These are phyloP conservation scores for Cinara cedri DNA, from an alignment of 2,888 invertebrate genomes.

Conservation along the genomic window DNA sequence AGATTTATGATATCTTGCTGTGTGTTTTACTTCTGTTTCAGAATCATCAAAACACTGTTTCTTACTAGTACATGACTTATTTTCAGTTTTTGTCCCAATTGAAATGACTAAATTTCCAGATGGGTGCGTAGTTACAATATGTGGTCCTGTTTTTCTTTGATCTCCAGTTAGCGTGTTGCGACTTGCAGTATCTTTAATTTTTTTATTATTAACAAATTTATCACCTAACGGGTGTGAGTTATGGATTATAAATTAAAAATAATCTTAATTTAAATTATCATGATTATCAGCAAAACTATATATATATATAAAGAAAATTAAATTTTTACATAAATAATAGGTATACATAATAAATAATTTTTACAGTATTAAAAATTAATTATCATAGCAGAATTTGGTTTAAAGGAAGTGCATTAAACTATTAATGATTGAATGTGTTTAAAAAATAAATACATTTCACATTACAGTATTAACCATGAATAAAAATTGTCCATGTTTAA, in stretches of 20 bases:
- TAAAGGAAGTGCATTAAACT: too few species aligned
- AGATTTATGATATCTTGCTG: slow-evolving; percentile 38
- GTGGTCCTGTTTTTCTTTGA: slow-evolving; percentile 13
- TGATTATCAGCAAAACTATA: too few species aligned
- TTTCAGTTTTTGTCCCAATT: slow-evolving; percentile 48
- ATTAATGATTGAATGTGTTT: too few species aligned
- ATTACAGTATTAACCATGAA: too few species aligned
- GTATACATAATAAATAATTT: too few species aligned
- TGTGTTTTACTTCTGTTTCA: slow-evolving; percentile 32
- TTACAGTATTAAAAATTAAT: too few species aligned
- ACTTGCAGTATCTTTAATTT: slow-evolving; percentile 18
- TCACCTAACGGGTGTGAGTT: slow-evolving; percentile 15
- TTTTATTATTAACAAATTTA: slow-evolving; percentile 39
- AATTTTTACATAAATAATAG: too few species aligned
- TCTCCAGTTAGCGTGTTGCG: neutral
- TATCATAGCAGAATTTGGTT: too few species aligned
- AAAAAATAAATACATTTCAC: neutral
- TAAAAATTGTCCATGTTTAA: too few species aligned
- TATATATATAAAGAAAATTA: too few species aligned
- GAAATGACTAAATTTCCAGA: slow-evolving; percentile 49
- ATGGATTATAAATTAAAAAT: neutral
- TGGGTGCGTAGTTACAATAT: slow-evolving; percentile 37
- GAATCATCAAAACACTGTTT: slow-evolving; percentile 10
- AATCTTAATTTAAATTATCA: neutral
- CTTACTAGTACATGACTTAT: slow-evolving; percentile 7